Percentiles rank a stretch among this genome's conserved stretches.
These are phyloP conservation scores for Apocheima hispidaria DNA, from an alignment of 2,888 invertebrate species.

Conservation along the genomic window DNA sequence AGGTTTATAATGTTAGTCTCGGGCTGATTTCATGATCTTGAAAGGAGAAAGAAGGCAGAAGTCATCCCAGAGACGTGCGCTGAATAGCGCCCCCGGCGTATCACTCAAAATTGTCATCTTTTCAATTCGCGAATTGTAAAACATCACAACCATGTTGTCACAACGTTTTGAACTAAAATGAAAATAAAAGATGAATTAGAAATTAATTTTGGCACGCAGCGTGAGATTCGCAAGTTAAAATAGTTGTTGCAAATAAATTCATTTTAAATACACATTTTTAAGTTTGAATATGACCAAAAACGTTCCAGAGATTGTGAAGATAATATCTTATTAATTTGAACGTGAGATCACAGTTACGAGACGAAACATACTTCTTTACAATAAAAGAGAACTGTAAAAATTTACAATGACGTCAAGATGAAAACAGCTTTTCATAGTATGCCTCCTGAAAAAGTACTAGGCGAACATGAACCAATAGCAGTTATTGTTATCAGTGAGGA, in stretches of 20 bases:
- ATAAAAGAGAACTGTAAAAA: conserved; percentile 28
- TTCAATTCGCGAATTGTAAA: neutral
- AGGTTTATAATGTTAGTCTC: neutral
- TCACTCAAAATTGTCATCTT: neutral
- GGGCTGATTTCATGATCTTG: too few relatives aligned
- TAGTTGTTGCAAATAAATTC: too few relatives aligned
- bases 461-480: conserved; percentile 72
- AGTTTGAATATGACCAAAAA: too few relatives aligned
- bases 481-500: conserved; percentile 75
- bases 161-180: conserved; percentile 22
- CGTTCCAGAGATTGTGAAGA: too few relatives aligned
- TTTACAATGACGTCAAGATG: conserved; percentile 57
- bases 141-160: neutral
- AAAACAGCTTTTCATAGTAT: conserved; percentile 70
- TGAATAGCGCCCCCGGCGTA: neutral
- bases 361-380: conserved; percentile 17
- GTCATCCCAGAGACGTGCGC: too few relatives aligned
- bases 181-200: conserved; percentile 31
- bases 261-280: too few relatives aligned
- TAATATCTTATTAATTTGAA: too few relatives aligned
- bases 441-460: conserved; percentile 81
- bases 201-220: conserved; percentile 46
- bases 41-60: too few relatives aligned
- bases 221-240: too few relatives aligned
- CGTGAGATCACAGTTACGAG: too few relatives aligned